A percentile compares a stretch with the other conserved stretches of the same genome.
phyloP scores from a whole-genome alignment of 2,797 vertebrate genomes.

The Odontamblyopus lacepedii region DNA sequence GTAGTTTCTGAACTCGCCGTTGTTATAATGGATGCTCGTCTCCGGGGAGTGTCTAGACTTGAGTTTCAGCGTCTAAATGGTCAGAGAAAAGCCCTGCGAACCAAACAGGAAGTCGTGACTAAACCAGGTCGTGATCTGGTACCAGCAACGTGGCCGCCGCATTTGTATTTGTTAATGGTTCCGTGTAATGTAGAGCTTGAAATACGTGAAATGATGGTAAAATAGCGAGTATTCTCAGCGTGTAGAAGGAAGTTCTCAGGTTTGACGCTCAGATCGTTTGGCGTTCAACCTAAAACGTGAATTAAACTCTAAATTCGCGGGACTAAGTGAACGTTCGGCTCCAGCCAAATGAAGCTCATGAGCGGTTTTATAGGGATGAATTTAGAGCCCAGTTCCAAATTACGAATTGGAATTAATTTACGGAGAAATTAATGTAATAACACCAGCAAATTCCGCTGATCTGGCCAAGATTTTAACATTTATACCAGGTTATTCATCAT shows the following conservation, averaged over 20 bases:
- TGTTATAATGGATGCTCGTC: constrained; percentile 67
- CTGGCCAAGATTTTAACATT: too few relatives aligned
- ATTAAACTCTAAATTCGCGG: too few relatives aligned
- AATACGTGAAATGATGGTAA: neutral
- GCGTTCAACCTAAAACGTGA: too few relatives aligned
- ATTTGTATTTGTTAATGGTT: neutral
- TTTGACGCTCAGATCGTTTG: neutral
- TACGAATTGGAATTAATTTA: too few relatives aligned
- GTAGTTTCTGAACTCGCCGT: constrained; percentile 56
- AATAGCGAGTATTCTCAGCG: neutral
- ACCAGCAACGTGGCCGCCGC: neutral
- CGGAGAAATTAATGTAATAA: too few relatives aligned
- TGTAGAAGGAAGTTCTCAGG: neutral
- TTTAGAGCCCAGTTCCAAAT: too few relatives aligned
- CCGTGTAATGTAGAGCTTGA: neutral
- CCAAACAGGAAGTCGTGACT: constrained; percentile 26
- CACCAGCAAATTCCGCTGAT: too few relatives aligned
- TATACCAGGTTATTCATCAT: too few relatives aligned
- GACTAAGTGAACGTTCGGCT: too few relatives aligned
- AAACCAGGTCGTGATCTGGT: constrained; percentile 22
- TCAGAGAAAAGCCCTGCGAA: constrained; percentile 43
- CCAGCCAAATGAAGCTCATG: too few relatives aligned
- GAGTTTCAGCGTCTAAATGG: constrained; percentile 63
- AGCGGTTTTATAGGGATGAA: too few relatives aligned
- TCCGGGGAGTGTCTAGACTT: constrained; percentile 68